These are phyloP conservation scores for Willisornis vidua DNA, from an alignment of 2,113 vertebrate species.

Conservation along the genomic window DNA sequence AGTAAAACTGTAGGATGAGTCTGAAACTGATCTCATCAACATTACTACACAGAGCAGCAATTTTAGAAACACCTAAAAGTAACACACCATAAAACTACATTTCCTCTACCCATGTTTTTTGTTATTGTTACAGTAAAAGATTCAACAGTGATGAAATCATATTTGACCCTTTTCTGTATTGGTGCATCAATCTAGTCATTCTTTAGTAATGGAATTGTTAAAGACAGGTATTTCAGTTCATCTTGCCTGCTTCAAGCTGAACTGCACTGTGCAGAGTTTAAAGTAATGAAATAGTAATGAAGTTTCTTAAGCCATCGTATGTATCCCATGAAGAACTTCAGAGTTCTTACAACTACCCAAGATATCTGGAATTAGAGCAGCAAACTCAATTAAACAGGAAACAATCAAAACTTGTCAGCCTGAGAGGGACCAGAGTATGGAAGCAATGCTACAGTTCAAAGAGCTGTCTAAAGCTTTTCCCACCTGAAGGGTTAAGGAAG, in stretches of 20 bases:
- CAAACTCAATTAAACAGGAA: background rate
- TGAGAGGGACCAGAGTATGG: background rate
- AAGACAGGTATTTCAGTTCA: background rate
- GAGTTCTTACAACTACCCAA: background rate
- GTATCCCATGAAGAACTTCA: background rate
- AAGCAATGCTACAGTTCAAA: background rate
- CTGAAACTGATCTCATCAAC: background rate
- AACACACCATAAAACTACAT: background rate
- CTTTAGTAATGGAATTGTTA: background rate
- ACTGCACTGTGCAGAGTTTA: background rate
- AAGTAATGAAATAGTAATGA: background rate
- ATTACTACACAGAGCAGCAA: background rate
- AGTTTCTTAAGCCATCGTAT: background rate
- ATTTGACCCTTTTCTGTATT: background rate
- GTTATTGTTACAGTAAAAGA: background rate
- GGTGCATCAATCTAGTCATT: background rate
- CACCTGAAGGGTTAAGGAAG: background rate
- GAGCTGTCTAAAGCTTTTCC: background rate
- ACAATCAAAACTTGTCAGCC: background rate
- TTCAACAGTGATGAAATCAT: background rate
- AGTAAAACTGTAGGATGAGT: background rate
- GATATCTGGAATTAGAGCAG: background rate
- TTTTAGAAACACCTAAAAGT: background rate
- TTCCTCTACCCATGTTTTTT: background rate
- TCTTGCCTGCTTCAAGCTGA: background rate